Conservation (phyloP, 2,888 invertebrate genomes). For the Volucella zonaria region DNA sequence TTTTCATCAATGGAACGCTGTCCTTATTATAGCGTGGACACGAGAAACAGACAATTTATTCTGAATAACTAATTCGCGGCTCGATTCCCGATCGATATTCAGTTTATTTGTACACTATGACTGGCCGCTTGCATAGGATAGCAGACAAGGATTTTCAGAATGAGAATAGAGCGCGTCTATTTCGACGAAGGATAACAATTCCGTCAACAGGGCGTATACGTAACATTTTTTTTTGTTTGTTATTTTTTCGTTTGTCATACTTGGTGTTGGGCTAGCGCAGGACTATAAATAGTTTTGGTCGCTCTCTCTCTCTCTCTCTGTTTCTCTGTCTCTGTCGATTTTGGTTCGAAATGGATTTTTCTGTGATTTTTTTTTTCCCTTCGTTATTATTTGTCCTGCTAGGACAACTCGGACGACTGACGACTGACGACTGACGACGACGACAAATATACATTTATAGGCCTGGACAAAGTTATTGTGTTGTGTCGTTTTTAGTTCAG, state of each 20-base stretch:
- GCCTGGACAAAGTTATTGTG: background rate
- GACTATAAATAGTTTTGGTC: constrained; percentile 26
- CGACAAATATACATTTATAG: too few species aligned
- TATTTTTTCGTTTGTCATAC: background rate
- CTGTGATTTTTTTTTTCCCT: constrained; percentile 3
- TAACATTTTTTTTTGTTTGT: constrained; percentile 43
- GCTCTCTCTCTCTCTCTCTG: too few species aligned
- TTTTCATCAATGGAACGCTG: constrained; percentile 32
- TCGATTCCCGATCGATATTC: constrained; percentile 59
- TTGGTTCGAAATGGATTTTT: constrained; percentile 44
- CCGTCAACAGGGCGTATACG: constrained; percentile 65
- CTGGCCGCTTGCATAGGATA: constrained; percentile 23
- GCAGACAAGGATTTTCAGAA: constrained; percentile 24
- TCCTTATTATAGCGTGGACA: background rate
- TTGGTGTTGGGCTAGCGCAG: background rate
- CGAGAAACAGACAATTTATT: constrained; percentile 29
- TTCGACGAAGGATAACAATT: constrained; percentile 44
- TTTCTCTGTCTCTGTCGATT: constrained; percentile 25
- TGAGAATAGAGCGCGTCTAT: constrained; percentile 4
- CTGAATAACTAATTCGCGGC: constrained; percentile 52
- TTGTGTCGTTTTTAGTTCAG: constrained; percentile 44
- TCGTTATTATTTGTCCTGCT: background rate
- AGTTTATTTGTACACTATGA: constrained; percentile 46
- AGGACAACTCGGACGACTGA: background rate
- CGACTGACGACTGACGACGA: too few species aligned